A percentile compares a stretch with the other conserved stretches of the same genome.
Evolutionary conservation across 2,113 vertebrate genomes (phyloP).

Genomic region (Amblyopsis rosae): DNA sequence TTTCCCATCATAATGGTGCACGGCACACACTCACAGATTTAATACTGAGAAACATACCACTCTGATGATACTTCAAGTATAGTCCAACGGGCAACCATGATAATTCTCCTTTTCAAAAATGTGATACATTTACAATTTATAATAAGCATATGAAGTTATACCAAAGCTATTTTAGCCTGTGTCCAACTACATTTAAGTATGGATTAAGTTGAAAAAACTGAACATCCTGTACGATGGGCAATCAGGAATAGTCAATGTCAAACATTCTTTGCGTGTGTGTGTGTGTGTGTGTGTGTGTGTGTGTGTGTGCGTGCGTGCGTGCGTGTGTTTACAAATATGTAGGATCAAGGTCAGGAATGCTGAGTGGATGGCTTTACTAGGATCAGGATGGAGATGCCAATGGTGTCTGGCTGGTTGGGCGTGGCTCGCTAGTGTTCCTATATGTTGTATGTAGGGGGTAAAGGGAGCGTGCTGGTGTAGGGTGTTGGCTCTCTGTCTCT

Average conservation of each 20-base stretch:
- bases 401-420: constrained; percentile 6
- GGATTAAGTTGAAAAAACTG: neutral
- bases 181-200: neutral
- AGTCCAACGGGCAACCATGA: neutral
- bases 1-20: neutral
- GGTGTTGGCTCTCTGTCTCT: constrained; percentile 21
- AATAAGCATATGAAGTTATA: no score
- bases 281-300: neutral
- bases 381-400: constrained; percentile 33
- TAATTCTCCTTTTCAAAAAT: neutral
- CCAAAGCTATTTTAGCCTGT: no score
- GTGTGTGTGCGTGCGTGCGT: neutral
- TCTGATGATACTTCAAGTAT: neutral
- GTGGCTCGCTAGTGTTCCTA: constrained; percentile 22
- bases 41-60: neutral
- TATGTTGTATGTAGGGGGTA: constrained; percentile 15
- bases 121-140: neutral
- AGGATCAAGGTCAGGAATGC: constrained; percentile 8
- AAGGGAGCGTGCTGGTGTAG: constrained; percentile 15
- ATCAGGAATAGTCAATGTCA: neutral
- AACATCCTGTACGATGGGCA: neutral
- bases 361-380: constrained; percentile 13
- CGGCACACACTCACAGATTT: neutral
- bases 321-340: neutral
- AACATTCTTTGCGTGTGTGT: neutral